Evolutionary conservation across 2,113 vertebrate species (phyloP).

Genomic region (Leptodactylus fuscus): DNA sequence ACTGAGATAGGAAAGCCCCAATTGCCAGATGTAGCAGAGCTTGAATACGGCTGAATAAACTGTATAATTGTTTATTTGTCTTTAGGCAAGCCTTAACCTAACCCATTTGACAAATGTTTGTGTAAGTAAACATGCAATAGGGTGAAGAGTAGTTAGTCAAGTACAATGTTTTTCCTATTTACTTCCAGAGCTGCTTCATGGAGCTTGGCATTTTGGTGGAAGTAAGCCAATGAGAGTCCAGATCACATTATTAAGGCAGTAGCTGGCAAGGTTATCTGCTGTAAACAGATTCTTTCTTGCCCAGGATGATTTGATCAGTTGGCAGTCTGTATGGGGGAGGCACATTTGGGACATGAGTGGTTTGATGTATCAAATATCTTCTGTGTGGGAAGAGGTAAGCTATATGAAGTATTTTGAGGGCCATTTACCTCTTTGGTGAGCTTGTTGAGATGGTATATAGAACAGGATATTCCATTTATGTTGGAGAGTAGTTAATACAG

Average conservation of each 20-base stretch:
- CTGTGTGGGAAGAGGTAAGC: background rate
- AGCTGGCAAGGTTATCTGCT: too few species aligned
- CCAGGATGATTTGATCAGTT: too few species aligned
- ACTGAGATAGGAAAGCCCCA: too few species aligned
- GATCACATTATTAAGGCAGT: too few species aligned
- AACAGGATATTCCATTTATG: background rate
- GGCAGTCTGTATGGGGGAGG: background rate
- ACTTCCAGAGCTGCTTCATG: too few species aligned
- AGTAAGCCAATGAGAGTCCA: too few species aligned
- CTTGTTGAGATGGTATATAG: background rate
- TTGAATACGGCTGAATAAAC: too few species aligned
- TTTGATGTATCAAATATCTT: background rate
- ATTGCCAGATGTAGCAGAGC: too few species aligned
- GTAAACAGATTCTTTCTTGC: too few species aligned
- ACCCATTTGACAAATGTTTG: background rate
- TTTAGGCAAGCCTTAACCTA: background rate
- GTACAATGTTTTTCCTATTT: background rate
- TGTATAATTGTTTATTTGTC: too few species aligned
- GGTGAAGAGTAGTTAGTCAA: background rate
- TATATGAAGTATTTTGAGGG: background rate
- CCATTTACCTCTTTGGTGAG: background rate
- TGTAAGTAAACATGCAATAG: background rate
- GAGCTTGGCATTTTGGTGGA: too few species aligned
- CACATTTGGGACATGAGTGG: background rate
- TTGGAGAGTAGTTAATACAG: too few species aligned